phyloP scores from a whole-genome alignment of 2,113 vertebrate species.

The Sterrhoptilus dennistouni region DNA sequence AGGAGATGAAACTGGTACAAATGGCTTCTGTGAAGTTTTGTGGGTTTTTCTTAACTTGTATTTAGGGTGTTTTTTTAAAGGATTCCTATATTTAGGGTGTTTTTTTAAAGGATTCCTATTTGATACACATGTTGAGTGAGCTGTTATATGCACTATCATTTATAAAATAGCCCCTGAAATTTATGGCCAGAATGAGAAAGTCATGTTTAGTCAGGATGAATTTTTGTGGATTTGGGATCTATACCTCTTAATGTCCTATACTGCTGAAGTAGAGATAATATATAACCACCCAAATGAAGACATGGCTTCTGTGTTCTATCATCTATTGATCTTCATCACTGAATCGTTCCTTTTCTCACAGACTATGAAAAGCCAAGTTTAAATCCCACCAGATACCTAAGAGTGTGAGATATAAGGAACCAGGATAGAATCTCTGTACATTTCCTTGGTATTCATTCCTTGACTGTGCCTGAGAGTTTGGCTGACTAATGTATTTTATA shows the following conservation, averaged over 20 bases:
- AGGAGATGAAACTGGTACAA: not conserved
- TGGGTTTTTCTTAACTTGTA: not conserved
- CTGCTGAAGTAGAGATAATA: not conserved
- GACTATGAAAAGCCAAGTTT: not conserved
- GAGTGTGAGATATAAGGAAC: not conserved
- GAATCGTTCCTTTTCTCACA: not conserved
- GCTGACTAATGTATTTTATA: not conserved
- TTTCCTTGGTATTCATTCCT: not conserved
- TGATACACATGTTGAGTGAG: not conserved
- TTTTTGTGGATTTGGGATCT: not conserved
- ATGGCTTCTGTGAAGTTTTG: not conserved
- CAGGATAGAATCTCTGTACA: not conserved
- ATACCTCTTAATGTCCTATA: not conserved
- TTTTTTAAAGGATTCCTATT: not conserved
- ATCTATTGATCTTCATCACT: not conserved
- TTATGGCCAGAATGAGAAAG: not conserved
- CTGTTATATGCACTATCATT: not conserved
- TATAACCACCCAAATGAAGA: not conserved
- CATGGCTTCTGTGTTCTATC: not conserved
- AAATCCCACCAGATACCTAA: not conserved
- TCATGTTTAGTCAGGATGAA: not conserved
- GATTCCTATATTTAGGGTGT: not conserved
- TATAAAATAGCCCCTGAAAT: not conserved
- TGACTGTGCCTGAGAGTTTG: not conserved
- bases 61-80: not conserved